Evolutionary conservation across 2,797 vertebrate genomes (phyloP), one percentile per base, ranked within the genome.

Genomic region (Galaxias olidus): DNA sequence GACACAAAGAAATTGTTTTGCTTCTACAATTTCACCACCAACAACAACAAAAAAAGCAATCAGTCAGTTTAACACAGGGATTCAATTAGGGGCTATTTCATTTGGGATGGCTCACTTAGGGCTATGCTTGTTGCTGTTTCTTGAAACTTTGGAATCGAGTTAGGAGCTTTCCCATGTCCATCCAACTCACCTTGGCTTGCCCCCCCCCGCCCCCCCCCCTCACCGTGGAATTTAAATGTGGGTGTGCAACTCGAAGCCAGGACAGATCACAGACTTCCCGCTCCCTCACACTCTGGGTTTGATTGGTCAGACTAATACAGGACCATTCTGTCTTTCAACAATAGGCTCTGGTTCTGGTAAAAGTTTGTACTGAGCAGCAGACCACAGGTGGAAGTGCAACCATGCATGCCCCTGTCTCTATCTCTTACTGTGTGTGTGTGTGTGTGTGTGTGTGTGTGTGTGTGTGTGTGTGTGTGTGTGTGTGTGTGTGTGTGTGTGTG

Each of bases 371-470:
- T 63, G 41, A 63, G 57, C 8, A 0, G 9, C 20, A 60, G 65
- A 69, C 52, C 14, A 9, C 45, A 55, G 56, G 63, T 61, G 50
- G 50, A 68, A 65, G 44, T 11, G 41, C 67, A 71, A 59, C 52
- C 68, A 56, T 76, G 69, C 69, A 63, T 55, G 68, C 30, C 30
- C 6, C 30, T 54, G 57, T 11, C 59, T 74, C 66, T n/a, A n/a
- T 71, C 55, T 41, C 30, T 52, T 41, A 44, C 12, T 66, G 60
- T 63, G 73, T 72, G 69, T 63, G 12, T 73, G 77, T 65, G 69
- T 58, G 59, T 41, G 13, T 58, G 44, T 14, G 45, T 52, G 40
- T 48, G 19, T 20, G 9, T 56, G 52, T 18, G 53, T 41, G 13
- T 56, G 20, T 20, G 10, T 48, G 14, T 46, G 9, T 59, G 58